Base-by-base conservation (phyloP, 2,113 vertebrate genomes). In the Tychaedon coryphoeus region DNA sequence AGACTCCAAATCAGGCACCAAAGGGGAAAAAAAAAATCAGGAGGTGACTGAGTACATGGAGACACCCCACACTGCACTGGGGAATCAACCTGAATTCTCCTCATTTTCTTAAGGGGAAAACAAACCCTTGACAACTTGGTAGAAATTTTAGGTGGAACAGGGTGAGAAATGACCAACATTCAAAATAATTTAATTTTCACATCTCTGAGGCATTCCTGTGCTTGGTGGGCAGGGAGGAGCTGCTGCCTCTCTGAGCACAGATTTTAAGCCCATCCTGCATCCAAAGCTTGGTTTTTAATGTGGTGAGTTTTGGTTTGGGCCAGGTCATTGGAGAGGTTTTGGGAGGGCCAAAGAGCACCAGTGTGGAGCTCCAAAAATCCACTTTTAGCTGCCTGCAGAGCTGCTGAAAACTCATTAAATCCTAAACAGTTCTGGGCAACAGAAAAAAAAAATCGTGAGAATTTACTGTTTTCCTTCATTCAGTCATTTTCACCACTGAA, bases 81-180 rank as follows among this genome's bases (percentile, higher is more conserved):
- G 28, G 8, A 43, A 45, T 50, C 40, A 4, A 60, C 10, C n/a
- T 24, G 14, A 15, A 17, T 12, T 16, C 42, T 34, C 19, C 66
- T 45, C 9, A 0, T 42, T 18, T 17, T 2, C 9, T 28, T 4
- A 9, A 40, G 18, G 48, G 19, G 12, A 0, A 22, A 17, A 34
- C 42, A 54, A 57, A 86, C 13, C 43, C 57, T 36, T 12, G 18
- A 19, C 12, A 67, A 19, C 15, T 9, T 4, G 9, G 10, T 3
- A 26, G 24, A 53, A 72, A 50, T 40, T 48, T 48, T 5, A 9
- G 22, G 6, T 3, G 8, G 4, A 76, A 18, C 17, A 15, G 36
- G 24, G 20, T 13, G 15, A 67, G 64, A 60, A 50, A 15, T 24
- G 1, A 25, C 4, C 58, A 64, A 31, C 0, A 1, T 24, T 12